Percentiles rank a stretch among this genome's conserved stretches.
These are phyloP conservation scores for Camptogramma bilineatum DNA, from an alignment of 2,888 invertebrate genomes.

Conservation along the genomic window DNA sequence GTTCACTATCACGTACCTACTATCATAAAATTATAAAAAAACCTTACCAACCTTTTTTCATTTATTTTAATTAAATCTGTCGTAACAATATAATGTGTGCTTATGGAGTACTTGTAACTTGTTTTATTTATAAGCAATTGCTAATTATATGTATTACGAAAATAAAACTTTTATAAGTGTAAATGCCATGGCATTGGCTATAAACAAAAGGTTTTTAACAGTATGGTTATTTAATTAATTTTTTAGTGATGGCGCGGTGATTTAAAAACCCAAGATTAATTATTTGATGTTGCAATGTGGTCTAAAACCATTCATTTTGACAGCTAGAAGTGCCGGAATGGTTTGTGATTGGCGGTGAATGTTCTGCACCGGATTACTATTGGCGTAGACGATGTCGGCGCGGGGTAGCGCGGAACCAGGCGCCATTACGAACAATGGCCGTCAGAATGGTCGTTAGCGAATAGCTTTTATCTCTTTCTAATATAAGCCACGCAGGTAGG, in stretches of 20 bases:
- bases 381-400: constrained; percentile 77
- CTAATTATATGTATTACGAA: too few relatives aligned
- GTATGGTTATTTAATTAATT: neutral
- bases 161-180: neutral
- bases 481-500: constrained; percentile 84
- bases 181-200: neutral
- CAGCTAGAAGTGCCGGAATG: constrained; percentile 85
- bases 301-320: constrained; percentile 80
- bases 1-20: too few relatives aligned
- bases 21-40: too few relatives aligned
- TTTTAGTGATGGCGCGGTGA: neutral
- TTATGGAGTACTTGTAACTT: too few relatives aligned
- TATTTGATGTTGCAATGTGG: constrained; percentile 64
- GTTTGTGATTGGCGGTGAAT: constrained; percentile 86
- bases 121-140: too few relatives aligned
- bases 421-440: constrained; percentile 85
- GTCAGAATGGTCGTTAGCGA: constrained; percentile 83
- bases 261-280: constrained; percentile 25
- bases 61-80: too few relatives aligned
- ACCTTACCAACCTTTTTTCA: too few relatives aligned
- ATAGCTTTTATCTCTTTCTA: constrained; percentile 86
- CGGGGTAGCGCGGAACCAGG: constrained; percentile 76
- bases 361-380: constrained; percentile 84
- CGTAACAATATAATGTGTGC: too few relatives aligned
- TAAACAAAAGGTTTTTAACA: neutral